Base-by-base conservation (phyloP, 2,888 invertebrate genomes). In the Rhagium mordax region DNA sequence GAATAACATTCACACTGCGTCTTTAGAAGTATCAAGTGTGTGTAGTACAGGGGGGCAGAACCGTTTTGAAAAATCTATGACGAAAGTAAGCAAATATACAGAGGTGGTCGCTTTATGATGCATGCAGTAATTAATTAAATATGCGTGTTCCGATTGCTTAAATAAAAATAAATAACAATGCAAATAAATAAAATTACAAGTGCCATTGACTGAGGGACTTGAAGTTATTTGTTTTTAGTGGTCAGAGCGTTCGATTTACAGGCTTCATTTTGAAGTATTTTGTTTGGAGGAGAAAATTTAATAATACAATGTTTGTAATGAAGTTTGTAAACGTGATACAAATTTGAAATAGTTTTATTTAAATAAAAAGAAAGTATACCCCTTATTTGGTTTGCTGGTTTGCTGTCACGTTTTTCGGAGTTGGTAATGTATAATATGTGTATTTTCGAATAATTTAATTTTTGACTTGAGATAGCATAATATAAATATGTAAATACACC, bases 1-100 rank as follows among this genome's bases (percentile, higher is more conserved):
- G 62, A 62, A 55, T 62, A 64, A 47, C 62, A 70, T 62, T 60
- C 70, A 61, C 55, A 55, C 62, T 27, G 15, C 55, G 48, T 62
- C 67, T 67, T 55, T 41, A 24, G 67, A 47, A 20, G 41, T 55
- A 67, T 67, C 51, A 67, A 67, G 67, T 41, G 57, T 57, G 57
- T 51, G 67, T 57, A 21, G 57, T 41, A 67, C 41, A 24, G 6
- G 20, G 21, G 41, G 66, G 65, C 53, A 13, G 10, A 48, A 61
- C 41, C 61, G 13, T 33, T 49, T 53, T n/a, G 16, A 65, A 66
- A 66, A 66, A 41, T 55, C 21, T 55, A 66, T 55, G 55, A 24
- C 33, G 65, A 24, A 48, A 51, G 55, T 66, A 21, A 18, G 66
- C 41, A 66, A 66, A 66, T 55, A 66, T 33, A 66, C 55, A 47